Percentiles rank a stretch among this genome's conserved stretches.
Conservation (phyloP, 1,140 invertebrate genomes). For the Campoletis sonorensis region DNA sequence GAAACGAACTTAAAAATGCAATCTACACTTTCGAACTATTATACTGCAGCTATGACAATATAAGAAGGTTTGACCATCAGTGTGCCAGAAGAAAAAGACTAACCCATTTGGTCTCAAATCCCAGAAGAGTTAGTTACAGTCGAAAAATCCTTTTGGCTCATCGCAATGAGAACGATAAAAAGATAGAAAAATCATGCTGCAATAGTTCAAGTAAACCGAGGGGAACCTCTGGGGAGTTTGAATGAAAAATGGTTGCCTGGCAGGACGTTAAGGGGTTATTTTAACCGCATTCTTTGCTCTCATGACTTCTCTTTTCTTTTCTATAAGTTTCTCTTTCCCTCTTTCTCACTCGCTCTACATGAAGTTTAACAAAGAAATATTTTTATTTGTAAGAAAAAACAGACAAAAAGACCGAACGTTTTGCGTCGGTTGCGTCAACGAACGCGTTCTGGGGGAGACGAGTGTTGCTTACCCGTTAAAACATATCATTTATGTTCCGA, state of each 20-base stretch:
- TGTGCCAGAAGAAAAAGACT: slow-evolving; percentile 6
- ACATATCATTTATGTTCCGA: too few relatives aligned
- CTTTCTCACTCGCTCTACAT: too few relatives aligned
- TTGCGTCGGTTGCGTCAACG: not conserved
- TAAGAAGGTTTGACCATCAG: not conserved
- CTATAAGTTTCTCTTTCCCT: too few relatives aligned
- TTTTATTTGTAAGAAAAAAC: not conserved
- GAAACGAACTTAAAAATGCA: not conserved
- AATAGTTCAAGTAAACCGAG: slow-evolving; percentile 7
- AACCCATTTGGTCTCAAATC: not conserved
- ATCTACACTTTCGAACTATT: not conserved
- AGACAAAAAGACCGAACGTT: not conserved
- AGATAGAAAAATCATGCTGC: not conserved
- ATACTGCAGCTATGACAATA: not conserved
- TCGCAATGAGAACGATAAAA: not conserved
- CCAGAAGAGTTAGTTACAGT: not conserved
- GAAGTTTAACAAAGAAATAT: not conserved
- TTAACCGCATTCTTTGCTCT: not conserved
- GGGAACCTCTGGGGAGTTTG: not conserved
- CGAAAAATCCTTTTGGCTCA: slow-evolving; percentile 13
- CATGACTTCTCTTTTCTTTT: not conserved
- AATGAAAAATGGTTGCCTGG: slow-evolving; percentile 9
- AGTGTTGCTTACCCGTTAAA: too few relatives aligned
- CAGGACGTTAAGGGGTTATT: not conserved
- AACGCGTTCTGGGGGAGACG: not conserved